Percentiles rank a stretch among this genome's conserved stretches.
phyloP scores from a whole-genome alignment of 2,113 vertebrate genomes.

The Phalacrocorax aristotelis region DNA sequence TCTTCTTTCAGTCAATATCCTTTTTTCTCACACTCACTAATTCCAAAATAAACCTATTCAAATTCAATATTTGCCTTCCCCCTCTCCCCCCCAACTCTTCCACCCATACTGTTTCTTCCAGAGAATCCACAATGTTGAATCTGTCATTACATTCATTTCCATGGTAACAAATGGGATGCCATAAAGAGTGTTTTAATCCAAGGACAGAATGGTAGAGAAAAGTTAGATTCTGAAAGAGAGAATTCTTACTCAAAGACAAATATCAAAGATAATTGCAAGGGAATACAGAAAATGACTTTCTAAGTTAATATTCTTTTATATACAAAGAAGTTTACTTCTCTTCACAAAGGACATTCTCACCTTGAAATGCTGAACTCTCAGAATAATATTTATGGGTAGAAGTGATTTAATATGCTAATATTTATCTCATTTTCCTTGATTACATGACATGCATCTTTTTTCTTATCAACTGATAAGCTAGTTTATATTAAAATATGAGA shows the following conservation, averaged over 20 bases:
- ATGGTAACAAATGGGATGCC: conserved; percentile 36
- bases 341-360: conserved; percentile 36
- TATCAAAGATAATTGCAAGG: conserved; percentile 14
- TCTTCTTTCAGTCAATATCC: background rate
- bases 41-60: background rate
- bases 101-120: background rate
- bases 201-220: conserved; percentile 16
- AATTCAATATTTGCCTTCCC: background rate
- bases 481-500: conserved; percentile 65
- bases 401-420: conserved; percentile 57
- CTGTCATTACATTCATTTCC: background rate
- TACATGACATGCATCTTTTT: conserved; percentile 42
- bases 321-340: background rate
- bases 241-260: conserved; percentile 10
- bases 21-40: background rate
- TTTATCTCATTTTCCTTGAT: conserved; percentile 68
- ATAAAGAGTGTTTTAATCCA: conserved; percentile 27
- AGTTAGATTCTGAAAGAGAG: background rate
- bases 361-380: background rate
- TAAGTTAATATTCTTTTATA: background rate
- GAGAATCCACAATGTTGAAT: background rate
- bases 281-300: background rate
- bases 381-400: conserved; percentile 8
- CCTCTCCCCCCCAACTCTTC: background rate
- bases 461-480: conserved; percentile 58